Evolutionary conservation across 2,888 invertebrate species (phyloP), one percentile per base, ranked within the genome.

Genomic region (Acrobasis consociella): DNA sequence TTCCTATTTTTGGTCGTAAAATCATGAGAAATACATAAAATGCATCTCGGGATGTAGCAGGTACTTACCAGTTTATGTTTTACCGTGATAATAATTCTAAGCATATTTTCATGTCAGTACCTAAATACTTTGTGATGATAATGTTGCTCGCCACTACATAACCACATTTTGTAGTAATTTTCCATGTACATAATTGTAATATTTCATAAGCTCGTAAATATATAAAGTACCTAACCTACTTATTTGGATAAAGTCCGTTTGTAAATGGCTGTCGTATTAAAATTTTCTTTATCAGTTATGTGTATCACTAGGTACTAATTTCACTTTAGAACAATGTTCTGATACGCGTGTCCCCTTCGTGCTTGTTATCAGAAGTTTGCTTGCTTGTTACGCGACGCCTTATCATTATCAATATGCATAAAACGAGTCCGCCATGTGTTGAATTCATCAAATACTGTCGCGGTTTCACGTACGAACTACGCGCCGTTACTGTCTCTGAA

Each of bases 321-420:
- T 55, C 39, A 38, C 68, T 67, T 63, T 55, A 62, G 77, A 86
- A 87, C 87, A 86, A 84, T 76, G 72, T 74, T 75, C 73, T 67
- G 72, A 69, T 76, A 81, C 83, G 83, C 91, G 91, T 91, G 91
- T 82, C 82, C 79, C 73, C 76, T 81, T 87, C 91, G 89, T 89
- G 92, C 74, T 81, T 79, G 84, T 89, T 92, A 92, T 92, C 78
- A 87, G 31, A 31, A 31, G 85, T 89, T 89, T 89, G 86, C 73
- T 84, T 75, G 78, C 81, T 82, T 80, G 85, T 83, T 85, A 83
- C 76, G 83, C 81, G 82, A 81, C 80, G 80, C 85, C 87, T 91
- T 91, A 91, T 91, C 91, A 80, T 76, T 82, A 83, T 84, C 85
- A 82, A 83, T 76, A 72, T 80, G 79, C 87, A 91, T 92, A 91